Evolutionary conservation across 2,113 vertebrate species (phyloP).

Genomic region (Myotis yumanensis): DNA sequence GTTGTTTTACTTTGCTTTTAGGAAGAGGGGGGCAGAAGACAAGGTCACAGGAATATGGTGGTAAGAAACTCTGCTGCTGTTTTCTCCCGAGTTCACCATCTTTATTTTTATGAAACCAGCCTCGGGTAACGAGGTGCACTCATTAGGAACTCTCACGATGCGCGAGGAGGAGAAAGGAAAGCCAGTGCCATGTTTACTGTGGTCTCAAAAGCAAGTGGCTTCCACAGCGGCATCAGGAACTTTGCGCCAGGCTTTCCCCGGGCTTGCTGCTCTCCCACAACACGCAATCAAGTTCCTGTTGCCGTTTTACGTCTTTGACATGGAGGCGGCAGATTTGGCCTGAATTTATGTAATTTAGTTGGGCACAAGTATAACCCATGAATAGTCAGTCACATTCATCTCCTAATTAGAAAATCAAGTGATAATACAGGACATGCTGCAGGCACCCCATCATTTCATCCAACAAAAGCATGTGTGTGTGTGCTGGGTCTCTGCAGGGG

Average conservation of each 20-base stretch:
- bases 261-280: slow-evolving; percentile 67
- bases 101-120: slow-evolving; percentile 53
- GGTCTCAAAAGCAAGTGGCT: slow-evolving; percentile 33
- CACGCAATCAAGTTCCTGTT: slow-evolving; percentile 66
- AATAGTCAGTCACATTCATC: slow-evolving; percentile 75
- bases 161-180: slow-evolving; percentile 44
- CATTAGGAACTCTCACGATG: slow-evolving; percentile 36
- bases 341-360: slow-evolving; percentile 80
- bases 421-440: slow-evolving; percentile 69
- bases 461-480: slow-evolving; percentile 59
- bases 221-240: background rate
- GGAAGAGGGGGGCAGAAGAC: background rate
- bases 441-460: slow-evolving; percentile 47
- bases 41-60: background rate
- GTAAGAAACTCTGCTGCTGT: slow-evolving; percentile 54
- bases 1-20: slow-evolving; percentile 11
- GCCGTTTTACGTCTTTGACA: slow-evolving; percentile 76
- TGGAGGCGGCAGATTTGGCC: slow-evolving; percentile 80
- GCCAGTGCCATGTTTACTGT: slow-evolving; percentile 8
- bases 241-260: slow-evolving; percentile 45
- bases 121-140: slow-evolving; percentile 26
- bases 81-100: background rate
- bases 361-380: slow-evolving; percentile 74
- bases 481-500: background rate
- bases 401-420: slow-evolving; percentile 81